Conservation (phyloP, 2,888 invertebrate genomes). For the Drosophila fungiperda region DNA sequence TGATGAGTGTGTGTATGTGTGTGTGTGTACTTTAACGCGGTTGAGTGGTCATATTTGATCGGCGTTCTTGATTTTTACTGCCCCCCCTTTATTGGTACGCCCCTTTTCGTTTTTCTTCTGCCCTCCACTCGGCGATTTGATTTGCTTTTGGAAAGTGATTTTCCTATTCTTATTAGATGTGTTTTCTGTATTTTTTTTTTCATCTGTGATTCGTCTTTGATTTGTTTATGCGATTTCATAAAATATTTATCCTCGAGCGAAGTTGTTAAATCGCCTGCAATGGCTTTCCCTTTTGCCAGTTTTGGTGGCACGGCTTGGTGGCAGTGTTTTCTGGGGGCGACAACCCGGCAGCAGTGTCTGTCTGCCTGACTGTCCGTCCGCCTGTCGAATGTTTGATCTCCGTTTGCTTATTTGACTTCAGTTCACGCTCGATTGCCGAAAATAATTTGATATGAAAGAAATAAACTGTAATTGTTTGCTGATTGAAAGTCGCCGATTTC, state of each 20-base stretch:
- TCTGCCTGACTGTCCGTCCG: constrained; percentile 9
- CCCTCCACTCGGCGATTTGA: constrained; percentile 46
- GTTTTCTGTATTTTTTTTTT: constrained; percentile 28
- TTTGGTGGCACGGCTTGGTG: not conserved
- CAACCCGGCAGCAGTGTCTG: constrained; percentile 39
- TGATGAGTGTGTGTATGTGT: constrained; percentile 34
- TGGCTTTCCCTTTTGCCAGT: constrained; percentile 72
- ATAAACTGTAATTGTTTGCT: constrained; percentile 81
- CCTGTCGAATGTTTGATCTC: constrained; percentile 68
- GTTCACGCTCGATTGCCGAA: constrained; percentile 80
- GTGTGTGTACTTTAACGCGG: constrained; percentile 68
- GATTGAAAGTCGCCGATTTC: constrained; percentile 76
- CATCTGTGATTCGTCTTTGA: constrained; percentile 77
- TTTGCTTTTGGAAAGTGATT: constrained; percentile 61
- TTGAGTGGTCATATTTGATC: constrained; percentile 81
- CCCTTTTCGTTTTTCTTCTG: not conserved
- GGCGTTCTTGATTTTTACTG: constrained; percentile 64
- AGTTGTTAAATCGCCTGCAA: constrained; percentile 83
- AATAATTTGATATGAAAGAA: constrained; percentile 80
- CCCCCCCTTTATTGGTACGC: not conserved
- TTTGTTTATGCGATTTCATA: constrained; percentile 82
- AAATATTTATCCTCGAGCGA: constrained; percentile 82
- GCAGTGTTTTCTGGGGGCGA: constrained; percentile 25
- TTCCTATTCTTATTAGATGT: constrained; percentile 22
- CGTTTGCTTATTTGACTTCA: constrained; percentile 73